Conservation (phyloP, 2,888 invertebrate species). For the Heliconius ethilla region DNA sequence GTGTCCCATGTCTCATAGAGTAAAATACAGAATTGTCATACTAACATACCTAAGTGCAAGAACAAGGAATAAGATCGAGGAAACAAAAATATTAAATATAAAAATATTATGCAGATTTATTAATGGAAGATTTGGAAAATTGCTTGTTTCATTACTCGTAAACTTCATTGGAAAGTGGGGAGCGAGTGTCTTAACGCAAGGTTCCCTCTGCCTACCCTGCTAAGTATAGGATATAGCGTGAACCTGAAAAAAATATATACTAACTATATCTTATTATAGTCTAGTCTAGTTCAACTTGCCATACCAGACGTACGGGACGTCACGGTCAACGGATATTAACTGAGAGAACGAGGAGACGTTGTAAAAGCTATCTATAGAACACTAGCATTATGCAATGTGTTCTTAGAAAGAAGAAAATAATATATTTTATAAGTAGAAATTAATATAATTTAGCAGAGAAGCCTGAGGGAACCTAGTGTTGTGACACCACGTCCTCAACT, state of each 20-base stretch:
- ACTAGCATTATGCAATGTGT: neutral
- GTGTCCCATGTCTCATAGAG: conserved; percentile 16
- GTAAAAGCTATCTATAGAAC: conserved; percentile 6
- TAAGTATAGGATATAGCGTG: neutral
- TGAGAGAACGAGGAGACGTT: conserved; percentile 37
- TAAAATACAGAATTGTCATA: neutral
- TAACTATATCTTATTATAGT: neutral
- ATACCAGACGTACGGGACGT: conserved; percentile 44
- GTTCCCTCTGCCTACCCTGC: no score
- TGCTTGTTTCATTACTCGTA: no score
- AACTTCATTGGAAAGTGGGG: no score
- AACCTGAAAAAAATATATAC: neutral
- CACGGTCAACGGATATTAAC: conserved; percentile 47
- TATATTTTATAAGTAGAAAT: neutral
- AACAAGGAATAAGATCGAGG: no score
- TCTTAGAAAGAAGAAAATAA: neutral
- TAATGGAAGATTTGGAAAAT: no score
- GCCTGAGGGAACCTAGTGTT: no score
- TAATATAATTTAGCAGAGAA: no score
- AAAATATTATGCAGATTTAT: no score
- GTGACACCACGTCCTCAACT: no score
- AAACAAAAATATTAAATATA: no score
- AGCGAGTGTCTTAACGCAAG: no score
- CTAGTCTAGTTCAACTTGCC: conserved; percentile 26
- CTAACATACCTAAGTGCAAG: no score